Base-by-base conservation (phyloP, 2,888 invertebrate genomes). In the Netelia virgata region DNA sequence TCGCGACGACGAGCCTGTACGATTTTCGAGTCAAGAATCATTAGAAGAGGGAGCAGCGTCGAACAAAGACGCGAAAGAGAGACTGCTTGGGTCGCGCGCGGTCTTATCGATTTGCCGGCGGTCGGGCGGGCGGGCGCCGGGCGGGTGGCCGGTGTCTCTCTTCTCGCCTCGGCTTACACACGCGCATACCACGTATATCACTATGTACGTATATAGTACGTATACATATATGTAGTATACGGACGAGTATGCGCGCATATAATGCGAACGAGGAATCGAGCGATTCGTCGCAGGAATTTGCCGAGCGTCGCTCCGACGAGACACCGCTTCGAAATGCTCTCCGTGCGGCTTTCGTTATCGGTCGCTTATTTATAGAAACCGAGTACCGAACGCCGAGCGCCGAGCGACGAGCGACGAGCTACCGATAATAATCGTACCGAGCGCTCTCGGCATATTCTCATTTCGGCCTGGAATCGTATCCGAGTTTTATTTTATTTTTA, bases 311-410 rank as follows among this genome's bases (percentile, higher is more conserved):
- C 41, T 55, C 20, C 36, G 50, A 75, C 64, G 76, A 57, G 23
- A 47, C 14, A 43, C 23, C 68, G 57, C 55, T n/a, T 41, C 41
- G 59, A 77, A 77, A 77, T 23, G 64, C n/a, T 55, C 16, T 20
- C 6, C 41, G 28, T 28, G 11, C 28, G 43, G 75, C 61, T 82
- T 55, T 64, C 69, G 68, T 87, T 87, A 87, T 87, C 84, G 83
- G 50, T 55, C 64, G 61, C 85, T 85, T 86, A 85, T 86, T 87
- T 87, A 86, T 87, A 78, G 79, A 83, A 85, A 68, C 18, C 63
- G 66, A 77, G 59, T 68, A n/a, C n/a, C n/a, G n/a, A n/a, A n/a
- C n/a, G n/a, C n/a, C n/a, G n/a, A n/a, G n/a, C n/a, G n/a, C n/a
- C n/a, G n/a, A n/a, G 28, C 28, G 28, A 5, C 23, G 23, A 28